These are phyloP conservation scores for Metopia argyrocephala DNA, from an alignment of 2,888 invertebrate genomes.

Conservation along the genomic window DNA sequence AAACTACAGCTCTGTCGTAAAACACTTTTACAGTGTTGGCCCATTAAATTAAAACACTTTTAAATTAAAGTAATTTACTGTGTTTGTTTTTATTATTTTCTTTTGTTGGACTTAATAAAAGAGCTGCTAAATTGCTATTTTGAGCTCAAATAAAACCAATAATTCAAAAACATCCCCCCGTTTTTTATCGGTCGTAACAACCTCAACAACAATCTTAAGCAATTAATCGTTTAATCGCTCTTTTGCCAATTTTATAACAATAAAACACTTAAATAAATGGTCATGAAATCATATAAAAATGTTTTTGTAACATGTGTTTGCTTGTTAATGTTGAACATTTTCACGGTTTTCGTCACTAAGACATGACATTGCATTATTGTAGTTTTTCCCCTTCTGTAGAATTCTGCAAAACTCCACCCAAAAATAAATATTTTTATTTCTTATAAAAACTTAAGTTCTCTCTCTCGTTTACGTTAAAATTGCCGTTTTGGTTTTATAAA, in stretches of 20 bases:
- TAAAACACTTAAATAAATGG: slow-evolving; percentile 11
- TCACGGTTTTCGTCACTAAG: slow-evolving; percentile 45
- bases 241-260: slow-evolving; percentile 63
- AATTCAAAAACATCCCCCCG: slow-evolving; percentile 35
- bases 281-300: not conserved
- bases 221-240: slow-evolving; percentile 66
- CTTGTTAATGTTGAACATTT: slow-evolving; percentile 28
- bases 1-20: not conserved
- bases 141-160: slow-evolving; percentile 42
- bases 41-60: slow-evolving; percentile 33
- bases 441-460: slow-evolving; percentile 4
- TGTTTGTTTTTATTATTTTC: slow-evolving; percentile 14
- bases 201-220: slow-evolving; percentile 54
- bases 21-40: slow-evolving; percentile 12
- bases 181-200: not conserved
- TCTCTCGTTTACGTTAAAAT: not conserved
- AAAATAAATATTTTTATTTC: not conserved
- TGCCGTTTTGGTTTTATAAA: not conserved
- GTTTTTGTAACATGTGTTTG: slow-evolving; percentile 16
- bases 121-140: slow-evolving; percentile 59
- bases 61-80: slow-evolving; percentile 17
- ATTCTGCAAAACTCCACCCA: slow-evolving; percentile 50
- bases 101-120: slow-evolving; percentile 44
- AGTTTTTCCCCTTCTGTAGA: not conserved
- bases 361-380: slow-evolving; percentile 37